Conservation (phyloP, 2,113 vertebrate genomes). For the Cryptomyrus ogoouensis region DNA sequence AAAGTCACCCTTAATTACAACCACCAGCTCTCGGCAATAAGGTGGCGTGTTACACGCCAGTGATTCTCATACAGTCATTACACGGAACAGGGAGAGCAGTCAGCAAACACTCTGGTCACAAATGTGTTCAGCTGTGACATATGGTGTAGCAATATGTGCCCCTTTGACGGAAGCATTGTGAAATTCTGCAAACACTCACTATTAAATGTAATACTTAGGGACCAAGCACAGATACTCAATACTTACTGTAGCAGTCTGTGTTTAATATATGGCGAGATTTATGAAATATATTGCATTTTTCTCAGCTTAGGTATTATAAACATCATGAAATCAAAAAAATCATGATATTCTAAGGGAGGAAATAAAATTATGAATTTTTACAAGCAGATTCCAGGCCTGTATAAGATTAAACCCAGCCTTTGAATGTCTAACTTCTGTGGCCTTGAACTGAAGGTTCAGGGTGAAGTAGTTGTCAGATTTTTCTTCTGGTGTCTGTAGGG, state of each 20-base stretch:
- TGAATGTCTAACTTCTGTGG: background rate
- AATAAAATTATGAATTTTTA: background rate
- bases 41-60: background rate
- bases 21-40: background rate
- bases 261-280: background rate
- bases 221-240: background rate
- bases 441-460: background rate
- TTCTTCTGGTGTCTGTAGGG: background rate
- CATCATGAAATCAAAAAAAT: background rate
- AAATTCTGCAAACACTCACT: background rate
- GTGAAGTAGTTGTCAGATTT: background rate
- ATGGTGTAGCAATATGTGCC: slow-evolving; percentile 4
- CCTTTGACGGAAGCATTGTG: background rate
- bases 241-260: background rate
- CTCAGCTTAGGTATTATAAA: background rate
- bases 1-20: background rate
- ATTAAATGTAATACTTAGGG: background rate
- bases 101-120: slow-evolving; percentile 1
- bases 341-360: background rate
- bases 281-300: background rate
- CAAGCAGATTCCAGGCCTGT: background rate
- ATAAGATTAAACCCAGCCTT: background rate
- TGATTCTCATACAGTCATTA: background rate
- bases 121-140: background rate
- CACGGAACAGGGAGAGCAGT: background rate